These are phyloP conservation scores for Notodonta ziczac DNA, from an alignment of 2,888 invertebrate genomes.

Conservation along the genomic window DNA sequence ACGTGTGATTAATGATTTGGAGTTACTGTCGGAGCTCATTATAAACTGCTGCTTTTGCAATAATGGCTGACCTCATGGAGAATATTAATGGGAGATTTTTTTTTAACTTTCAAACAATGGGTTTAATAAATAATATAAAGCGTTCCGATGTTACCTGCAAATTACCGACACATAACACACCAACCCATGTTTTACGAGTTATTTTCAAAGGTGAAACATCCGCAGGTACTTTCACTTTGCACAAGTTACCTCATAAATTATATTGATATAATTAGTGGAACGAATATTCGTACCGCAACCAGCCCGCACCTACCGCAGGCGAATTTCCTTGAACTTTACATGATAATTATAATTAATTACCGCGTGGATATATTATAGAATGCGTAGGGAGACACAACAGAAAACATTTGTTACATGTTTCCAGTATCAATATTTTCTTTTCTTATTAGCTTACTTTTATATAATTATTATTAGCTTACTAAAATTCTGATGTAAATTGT, in stretches of 20 bases:
- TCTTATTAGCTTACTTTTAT: no score
- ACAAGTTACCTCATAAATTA: conserved; percentile 27
- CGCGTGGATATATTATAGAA: conserved; percentile 8
- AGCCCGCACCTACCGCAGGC: conserved; percentile 21
- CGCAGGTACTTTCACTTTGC: conserved; percentile 14
- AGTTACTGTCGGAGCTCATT: no score
- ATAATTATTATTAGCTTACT: no score
- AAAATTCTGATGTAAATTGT: no score
- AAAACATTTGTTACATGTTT: not conserved
- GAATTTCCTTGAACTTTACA: conserved; percentile 36
- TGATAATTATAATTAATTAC: conserved; percentile 43
- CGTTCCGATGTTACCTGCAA: not conserved
- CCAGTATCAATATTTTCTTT: not conserved
- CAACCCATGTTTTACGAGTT: not conserved
- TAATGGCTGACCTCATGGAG: no score
- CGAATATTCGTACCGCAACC: conserved; percentile 26
- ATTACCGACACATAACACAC: not conserved
- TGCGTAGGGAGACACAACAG: not conserved
- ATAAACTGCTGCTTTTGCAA: no score
- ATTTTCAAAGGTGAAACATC: conserved; percentile 14
- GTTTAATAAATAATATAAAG: no score
- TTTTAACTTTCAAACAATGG: no score
- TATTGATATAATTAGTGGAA: conserved; percentile 33
- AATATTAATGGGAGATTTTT: no score
- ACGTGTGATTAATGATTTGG: no score